Conservation (phyloP, 2,113 vertebrate species). For the Tetrao urogallus region DNA sequence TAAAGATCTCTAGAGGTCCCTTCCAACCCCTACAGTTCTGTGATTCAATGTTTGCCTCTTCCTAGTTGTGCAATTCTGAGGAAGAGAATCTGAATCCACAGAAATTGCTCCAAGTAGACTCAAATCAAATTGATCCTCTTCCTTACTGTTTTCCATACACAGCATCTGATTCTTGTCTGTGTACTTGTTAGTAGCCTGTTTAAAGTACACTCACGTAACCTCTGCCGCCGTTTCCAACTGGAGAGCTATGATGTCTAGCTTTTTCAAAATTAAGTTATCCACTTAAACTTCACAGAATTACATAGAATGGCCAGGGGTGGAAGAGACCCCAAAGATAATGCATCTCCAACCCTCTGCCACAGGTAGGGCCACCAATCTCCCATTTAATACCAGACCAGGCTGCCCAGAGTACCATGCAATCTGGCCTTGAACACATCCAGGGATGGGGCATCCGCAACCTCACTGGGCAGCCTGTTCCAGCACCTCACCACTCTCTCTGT, state of each 20-base stretch:
- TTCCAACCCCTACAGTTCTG: too few species aligned
- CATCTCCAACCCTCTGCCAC: too few species aligned
- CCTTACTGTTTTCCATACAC: neutral
- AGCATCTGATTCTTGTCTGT: neutral
- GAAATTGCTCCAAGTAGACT: rapidly evolving
- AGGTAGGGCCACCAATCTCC: too few species aligned
- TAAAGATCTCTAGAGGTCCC: too few species aligned
- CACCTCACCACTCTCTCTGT: too few species aligned
- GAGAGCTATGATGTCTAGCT: rapidly evolving
- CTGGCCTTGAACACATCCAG: too few species aligned
- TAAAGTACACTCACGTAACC: rapidly evolving
- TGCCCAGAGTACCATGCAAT: too few species aligned
- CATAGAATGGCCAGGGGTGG: too few species aligned
- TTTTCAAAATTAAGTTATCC: neutral
- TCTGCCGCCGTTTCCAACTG: neutral
- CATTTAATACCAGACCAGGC: too few species aligned
- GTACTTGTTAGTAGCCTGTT: rapidly evolving
- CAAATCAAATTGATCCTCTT: neutral
- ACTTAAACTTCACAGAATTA: neutral
- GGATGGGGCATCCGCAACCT: too few species aligned
- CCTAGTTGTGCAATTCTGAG: neutral
- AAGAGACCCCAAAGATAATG: too few species aligned
- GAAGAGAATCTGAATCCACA: neutral
- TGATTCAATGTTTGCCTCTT: neutral
- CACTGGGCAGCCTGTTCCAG: too few species aligned